Evolutionary conservation across 2,888 invertebrate genomes (phyloP), one percentile per base, ranked within the genome.

Genomic region (Rhaphigaster nebulosa): DNA sequence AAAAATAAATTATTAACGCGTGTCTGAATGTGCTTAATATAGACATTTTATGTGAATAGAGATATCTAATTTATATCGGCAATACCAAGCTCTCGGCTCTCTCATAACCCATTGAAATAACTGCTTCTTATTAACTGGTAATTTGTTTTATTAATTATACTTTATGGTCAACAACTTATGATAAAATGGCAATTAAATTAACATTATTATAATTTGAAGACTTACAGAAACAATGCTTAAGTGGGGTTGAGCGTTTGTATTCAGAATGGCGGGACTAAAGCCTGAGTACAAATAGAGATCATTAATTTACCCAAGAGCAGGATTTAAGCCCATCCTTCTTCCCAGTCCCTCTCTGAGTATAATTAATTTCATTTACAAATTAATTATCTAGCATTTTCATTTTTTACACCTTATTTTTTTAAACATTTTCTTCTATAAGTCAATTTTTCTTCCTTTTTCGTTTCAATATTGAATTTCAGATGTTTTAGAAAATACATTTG

Each of bases 281-380:
- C 70, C 34, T 34, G 15, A 76, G 70, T 34, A 34, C 70, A 76
- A 76, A 76, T 76, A 38, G 34, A 76, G 18, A 76, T 38, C 70
- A 76, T 76, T 76, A 76, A 76, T 76, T 76, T 76, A 20, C 2
- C 38, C 34, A 34, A 20, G 70, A 13, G 65, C 29, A 23, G 29
- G 70, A 76, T 76, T 76, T 76, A 23, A 76, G 38, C 70, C 70
- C 70, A 23, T 23, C 70, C 34, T 76, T 38, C 70, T 76, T 38
- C 29, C 29, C 15, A 29, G 29, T 4, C 65, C 18, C 65, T 65
- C 70, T 38, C 38, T 8, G 20, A 76, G 38, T 76, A 38, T 76
- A 76, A 76, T 76, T 76, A 76, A 76, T 76, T 76, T 34, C 34
- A 0, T 38, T 38, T 29, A 38, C 70, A 20, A 76, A 76, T 76